Percentiles rank a stretch among this genome's conserved stretches.
Evolutionary conservation across 2,113 vertebrate species (phyloP).

Genomic region (Sceloporus undulatus): DNA sequence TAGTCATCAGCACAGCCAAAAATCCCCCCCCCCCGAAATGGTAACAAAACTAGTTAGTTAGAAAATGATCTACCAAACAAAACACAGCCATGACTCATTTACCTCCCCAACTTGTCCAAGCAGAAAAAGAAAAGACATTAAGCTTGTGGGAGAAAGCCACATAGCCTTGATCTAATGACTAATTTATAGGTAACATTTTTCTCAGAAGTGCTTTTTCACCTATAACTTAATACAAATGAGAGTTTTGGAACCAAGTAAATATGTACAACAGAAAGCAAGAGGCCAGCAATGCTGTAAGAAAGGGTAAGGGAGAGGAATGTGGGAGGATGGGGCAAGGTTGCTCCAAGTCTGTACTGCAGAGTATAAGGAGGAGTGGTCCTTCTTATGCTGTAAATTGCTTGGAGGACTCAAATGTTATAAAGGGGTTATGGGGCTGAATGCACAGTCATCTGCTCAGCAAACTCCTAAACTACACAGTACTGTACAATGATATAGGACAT

Average conservation of each 20-base stretch:
- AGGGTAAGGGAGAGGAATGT: neutral
- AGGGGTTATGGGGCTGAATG: neutral
- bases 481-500: too few relatives aligned
- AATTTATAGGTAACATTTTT: conserved; percentile 38
- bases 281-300: neutral
- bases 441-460: neutral
- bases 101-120: neutral
- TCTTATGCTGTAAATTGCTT: neutral
- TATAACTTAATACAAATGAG: conserved; percentile 27
- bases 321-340: neutral
- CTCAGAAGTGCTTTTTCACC: conserved; percentile 12
- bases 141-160: neutral
- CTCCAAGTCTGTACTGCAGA: neutral
- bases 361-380: neutral
- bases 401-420: neutral
- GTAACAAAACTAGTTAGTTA: conserved; percentile 5
- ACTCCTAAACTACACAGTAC: neutral
- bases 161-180: conserved; percentile 39
- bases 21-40: neutral
- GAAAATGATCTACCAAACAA: neutral
- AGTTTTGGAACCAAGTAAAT: conserved; percentile 32
- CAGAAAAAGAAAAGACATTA: conserved; percentile 2
- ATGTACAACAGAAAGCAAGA: neutral
- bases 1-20: neutral
- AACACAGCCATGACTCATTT: neutral